Evolutionary conservation across 2,113 vertebrate species (phyloP).

Genomic region (Poecile atricapillus): DNA sequence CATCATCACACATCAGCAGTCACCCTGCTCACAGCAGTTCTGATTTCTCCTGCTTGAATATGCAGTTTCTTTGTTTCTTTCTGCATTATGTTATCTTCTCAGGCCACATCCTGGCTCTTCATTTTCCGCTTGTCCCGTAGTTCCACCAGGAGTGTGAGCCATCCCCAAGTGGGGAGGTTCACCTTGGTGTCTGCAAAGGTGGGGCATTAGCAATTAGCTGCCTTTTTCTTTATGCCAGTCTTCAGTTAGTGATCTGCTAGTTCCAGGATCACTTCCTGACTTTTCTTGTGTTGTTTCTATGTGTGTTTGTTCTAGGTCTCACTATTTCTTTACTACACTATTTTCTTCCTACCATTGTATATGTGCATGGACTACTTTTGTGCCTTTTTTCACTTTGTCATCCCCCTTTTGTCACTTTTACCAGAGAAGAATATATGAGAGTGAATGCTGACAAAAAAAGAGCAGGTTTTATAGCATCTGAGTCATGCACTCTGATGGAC

Average conservation of each 20-base stretch:
- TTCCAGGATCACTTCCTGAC: not conserved
- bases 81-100: not conserved
- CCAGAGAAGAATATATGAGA: not conserved
- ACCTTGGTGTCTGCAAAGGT: not conserved
- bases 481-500: not conserved
- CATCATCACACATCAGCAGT: not conserved
- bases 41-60: not conserved
- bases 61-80: not conserved
- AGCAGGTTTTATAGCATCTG: not conserved
- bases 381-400: not conserved
- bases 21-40: not conserved
- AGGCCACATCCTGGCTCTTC: not conserved
- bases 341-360: not conserved
- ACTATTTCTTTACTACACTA: not conserved
- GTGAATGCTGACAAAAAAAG: not conserved
- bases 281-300: accelerated
- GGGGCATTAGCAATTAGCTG: not conserved
- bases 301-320: not conserved
- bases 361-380: not conserved
- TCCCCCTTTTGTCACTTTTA: not conserved
- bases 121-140: accelerated
- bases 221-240: not conserved
- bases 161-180: not conserved
- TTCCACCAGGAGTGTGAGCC: not conserved
- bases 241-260: not conserved